A percentile compares a stretch with the other conserved stretches of the same genome.
These are phyloP conservation scores for Danaus melanippus DNA, from an alignment of 1,140 invertebrate genomes.

Conservation along the genomic window DNA sequence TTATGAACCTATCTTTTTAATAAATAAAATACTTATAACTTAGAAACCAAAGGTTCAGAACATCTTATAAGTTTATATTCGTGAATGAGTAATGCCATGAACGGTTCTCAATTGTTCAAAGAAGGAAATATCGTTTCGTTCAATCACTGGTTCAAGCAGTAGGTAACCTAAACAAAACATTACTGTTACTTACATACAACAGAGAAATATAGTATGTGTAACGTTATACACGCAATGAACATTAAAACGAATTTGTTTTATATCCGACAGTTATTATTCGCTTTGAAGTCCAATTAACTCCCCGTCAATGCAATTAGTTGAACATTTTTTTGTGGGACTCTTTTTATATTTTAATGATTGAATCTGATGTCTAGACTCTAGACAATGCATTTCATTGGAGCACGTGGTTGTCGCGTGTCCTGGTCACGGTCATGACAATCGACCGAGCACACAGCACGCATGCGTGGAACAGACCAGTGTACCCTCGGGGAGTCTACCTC, in stretches of 20 bases:
- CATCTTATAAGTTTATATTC: too few species aligned
- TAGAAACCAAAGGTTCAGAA: too few species aligned
- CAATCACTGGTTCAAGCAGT: constrained; percentile 35
- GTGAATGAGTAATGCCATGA: constrained; percentile 14
- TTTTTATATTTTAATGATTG: constrained; percentile 4
- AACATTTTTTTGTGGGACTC: too few species aligned
- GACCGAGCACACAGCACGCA: constrained; percentile 52
- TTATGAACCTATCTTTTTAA: too few species aligned
- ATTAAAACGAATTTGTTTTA: too few species aligned
- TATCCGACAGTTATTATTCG: constrained; percentile 8
- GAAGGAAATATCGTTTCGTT: constrained; percentile 55
- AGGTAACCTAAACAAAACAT: constrained; percentile 17
- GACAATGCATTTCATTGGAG: constrained; percentile 20
- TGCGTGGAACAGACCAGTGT: constrained; percentile 32
- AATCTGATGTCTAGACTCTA: constrained; percentile 23
- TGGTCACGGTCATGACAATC: constrained; percentile 34
- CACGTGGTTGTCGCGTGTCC: constrained; percentile 53
- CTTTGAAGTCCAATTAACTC: constrained; percentile 1
- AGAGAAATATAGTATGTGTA: too few species aligned
- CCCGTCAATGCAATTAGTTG: too few species aligned
- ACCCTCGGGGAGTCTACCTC: constrained; percentile 17
- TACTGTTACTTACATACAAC: too few species aligned
- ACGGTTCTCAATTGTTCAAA: constrained; percentile 41
- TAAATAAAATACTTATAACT: too few species aligned
- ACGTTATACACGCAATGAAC: too few species aligned